phyloP scores from a whole-genome alignment of 2,113 vertebrate species.

The Notechis scutatus region DNA sequence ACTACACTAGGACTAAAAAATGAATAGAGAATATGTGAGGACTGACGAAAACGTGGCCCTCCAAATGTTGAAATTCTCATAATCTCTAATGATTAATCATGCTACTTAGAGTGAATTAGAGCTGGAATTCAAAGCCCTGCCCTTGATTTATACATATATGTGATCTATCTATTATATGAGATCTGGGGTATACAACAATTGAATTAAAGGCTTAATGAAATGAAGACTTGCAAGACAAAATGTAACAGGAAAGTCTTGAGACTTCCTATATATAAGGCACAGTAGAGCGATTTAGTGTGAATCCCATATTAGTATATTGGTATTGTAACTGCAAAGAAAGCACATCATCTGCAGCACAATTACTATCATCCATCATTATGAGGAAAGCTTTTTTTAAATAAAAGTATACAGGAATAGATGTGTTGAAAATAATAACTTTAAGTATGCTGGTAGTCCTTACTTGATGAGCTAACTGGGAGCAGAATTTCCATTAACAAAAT shows the following conservation, averaged over 20 bases:
- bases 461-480: neutral
- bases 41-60: neutral
- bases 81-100: neutral
- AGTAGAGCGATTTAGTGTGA: neutral
- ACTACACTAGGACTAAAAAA: neutral
- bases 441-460: neutral
- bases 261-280: neutral
- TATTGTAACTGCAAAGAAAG: neutral
- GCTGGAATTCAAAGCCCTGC: neutral
- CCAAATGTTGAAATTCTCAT: neutral
- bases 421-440: neutral
- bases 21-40: neutral
- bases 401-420: neutral
- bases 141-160: neutral
- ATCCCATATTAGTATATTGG: neutral
- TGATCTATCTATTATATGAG: neutral
- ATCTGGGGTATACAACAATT: neutral
- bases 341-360: neutral
- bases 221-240: neutral
- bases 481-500: neutral
- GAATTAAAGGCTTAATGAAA: neutral
- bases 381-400: neutral
- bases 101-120: neutral
- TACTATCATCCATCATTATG: neutral
- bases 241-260: neutral